phyloP scores from a whole-genome alignment of 1,140 invertebrate genomes.

The Notospermus geniculatus region DNA sequence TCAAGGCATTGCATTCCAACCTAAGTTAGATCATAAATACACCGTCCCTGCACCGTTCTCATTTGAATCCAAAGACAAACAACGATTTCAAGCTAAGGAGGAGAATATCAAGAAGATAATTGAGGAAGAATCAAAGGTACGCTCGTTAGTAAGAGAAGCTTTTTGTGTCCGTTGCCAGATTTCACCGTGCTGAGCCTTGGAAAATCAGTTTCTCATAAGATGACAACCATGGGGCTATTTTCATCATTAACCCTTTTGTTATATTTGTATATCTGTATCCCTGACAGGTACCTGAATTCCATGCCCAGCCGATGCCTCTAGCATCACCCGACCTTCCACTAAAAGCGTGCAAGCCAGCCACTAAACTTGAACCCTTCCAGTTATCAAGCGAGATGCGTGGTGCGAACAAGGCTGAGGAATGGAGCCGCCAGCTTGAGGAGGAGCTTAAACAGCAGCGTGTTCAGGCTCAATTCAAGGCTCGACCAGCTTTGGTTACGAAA shows the following conservation, averaged over 20 bases:
- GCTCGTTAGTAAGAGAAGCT: neutral
- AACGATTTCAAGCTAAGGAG: slow-evolving; percentile 56
- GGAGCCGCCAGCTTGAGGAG: slow-evolving; percentile 47
- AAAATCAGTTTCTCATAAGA: no score
- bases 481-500: slow-evolving; percentile 54
- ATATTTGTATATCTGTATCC: no score
- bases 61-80: slow-evolving; percentile 60
- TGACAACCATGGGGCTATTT: no score
- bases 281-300: slow-evolving; percentile 44
- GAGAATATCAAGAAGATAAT: slow-evolving; percentile 56
- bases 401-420: slow-evolving; percentile 38
- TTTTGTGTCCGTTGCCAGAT: no score
- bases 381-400: slow-evolving; percentile 53
- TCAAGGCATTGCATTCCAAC: slow-evolving; percentile 46
- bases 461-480: slow-evolving; percentile 55
- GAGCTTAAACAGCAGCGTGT: slow-evolving; percentile 40
- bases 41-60: slow-evolving; percentile 57
- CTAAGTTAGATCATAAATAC: slow-evolving; percentile 36
- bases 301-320: slow-evolving; percentile 43
- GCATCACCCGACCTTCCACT: slow-evolving; percentile 40
- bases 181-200: no score
- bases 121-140: slow-evolving; percentile 52
- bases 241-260: no score
- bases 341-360: slow-evolving; percentile 43
- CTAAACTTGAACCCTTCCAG: slow-evolving; percentile 51